These are phyloP conservation scores for Leucopsar rothschildi DNA, from an alignment of 2,113 vertebrate species.

Conservation along the genomic window DNA sequence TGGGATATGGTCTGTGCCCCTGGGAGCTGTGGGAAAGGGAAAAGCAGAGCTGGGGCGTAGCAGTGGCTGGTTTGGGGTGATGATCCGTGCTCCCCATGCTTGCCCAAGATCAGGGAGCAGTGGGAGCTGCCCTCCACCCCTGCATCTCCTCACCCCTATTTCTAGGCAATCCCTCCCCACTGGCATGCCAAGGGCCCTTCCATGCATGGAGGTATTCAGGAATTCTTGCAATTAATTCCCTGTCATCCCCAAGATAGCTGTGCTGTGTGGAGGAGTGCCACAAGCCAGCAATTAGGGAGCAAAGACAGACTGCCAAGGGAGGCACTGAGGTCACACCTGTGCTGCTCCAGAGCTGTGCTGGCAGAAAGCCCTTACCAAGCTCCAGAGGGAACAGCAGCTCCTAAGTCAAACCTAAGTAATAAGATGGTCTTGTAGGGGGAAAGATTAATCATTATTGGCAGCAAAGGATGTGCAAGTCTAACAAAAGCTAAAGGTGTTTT, in stretches of 20 bases:
- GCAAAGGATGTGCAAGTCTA: conserved; percentile 5
- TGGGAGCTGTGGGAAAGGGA: background rate
- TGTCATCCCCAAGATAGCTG: background rate
- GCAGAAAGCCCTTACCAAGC: background rate
- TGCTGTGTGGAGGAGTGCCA: background rate
- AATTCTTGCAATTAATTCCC: background rate
- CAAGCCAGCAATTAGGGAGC: background rate
- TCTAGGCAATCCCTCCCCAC: background rate
- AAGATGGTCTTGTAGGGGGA: conserved; percentile 14
- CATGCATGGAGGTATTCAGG: background rate
- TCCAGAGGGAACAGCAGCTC: background rate
- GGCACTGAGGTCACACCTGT: background rate
- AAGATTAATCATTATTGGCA: conserved; percentile 43
- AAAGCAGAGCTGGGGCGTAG: background rate
- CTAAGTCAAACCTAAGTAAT: conserved; percentile 22
- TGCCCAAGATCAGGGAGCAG: background rate
- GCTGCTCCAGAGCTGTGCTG: background rate
- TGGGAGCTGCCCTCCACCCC: background rate
- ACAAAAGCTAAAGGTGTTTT: conserved; percentile 54
- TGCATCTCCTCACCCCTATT: background rate
- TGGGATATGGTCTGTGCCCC: rapidly evolving
- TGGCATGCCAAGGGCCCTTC: background rate
- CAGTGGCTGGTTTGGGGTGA: background rate
- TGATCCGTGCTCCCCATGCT: background rate
- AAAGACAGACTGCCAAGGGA: background rate